Base-by-base conservation (phyloP, 1,140 invertebrate species). In the Vollenhovia emeryi region DNA sequence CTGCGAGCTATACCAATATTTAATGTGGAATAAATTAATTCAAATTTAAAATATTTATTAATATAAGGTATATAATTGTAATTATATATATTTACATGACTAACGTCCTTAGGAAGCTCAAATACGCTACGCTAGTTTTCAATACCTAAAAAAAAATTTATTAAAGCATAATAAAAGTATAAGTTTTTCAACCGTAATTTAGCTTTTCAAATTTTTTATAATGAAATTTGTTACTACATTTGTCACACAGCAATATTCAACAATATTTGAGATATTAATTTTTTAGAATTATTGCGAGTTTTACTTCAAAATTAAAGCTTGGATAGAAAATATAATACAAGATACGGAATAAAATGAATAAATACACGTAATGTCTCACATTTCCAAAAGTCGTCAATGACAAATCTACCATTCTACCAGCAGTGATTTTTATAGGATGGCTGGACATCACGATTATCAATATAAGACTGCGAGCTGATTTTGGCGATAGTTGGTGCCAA, bases 401-500 rank as follows among this genome's bases (percentile, higher is more conserved):
- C 50, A 91, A 24, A 5, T 86, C 66, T 11, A 92, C 48, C 5
- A 93, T 76, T 84, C 91, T 90, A 18, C 92, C 91, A 27, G 91
- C 92, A 3, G 88, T 91, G 1, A 93, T 84, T 71, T 87, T 92
- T 8, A 74, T 36, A 2, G 90, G 89, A 43, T 76, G 73, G 59
- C 88, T 79, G 4, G 92, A 69, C 48, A 89, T 87, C 2, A 83
- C 75, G 5, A 92, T 78, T 40, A 93, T 78, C 24, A 91, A 52
- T 62, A 92, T 79, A 30, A 93, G 40, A 18, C 68, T 82, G 1
- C 75, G 48, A 18, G 75, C 79, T 52, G 68, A 71, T 69, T 80
- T 91, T 11, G 48, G 33, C 5, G 90, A 48, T 15, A 93, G 59
- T 13, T 60, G 71, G 50, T 93, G 87, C 92, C 92, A 93, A 24